Percentiles rank a stretch among this genome's conserved stretches.
phyloP scores from a whole-genome alignment of 2,113 vertebrate genomes.

The Rhabdomys dilectus region DNA sequence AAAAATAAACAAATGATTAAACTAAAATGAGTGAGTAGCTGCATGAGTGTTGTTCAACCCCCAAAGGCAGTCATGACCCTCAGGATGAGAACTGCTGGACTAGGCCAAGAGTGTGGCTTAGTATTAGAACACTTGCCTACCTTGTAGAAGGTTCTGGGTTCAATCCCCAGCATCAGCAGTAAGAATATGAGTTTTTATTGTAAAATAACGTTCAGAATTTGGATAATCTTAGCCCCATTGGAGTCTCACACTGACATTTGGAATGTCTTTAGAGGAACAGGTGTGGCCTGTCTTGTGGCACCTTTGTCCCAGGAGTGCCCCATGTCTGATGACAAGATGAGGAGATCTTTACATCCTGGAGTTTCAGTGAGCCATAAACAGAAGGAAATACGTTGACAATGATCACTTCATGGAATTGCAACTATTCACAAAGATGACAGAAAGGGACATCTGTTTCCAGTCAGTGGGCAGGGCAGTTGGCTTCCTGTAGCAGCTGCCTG shows the following conservation, averaged over 20 bases:
- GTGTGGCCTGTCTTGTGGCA: neutral
- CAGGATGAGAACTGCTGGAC: neutral
- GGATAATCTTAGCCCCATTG: neutral
- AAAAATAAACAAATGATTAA: neutral
- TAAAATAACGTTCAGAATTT: neutral
- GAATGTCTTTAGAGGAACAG: neutral
- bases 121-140: neutral
- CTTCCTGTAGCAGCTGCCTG: slow-evolving; percentile 72
- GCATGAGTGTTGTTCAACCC: neutral
- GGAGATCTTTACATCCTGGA: slow-evolving; percentile 55
- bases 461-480: slow-evolving; percentile 65
- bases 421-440: slow-evolving; percentile 69
- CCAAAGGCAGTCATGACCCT: neutral
- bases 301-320: neutral
- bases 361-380: slow-evolving; percentile 61
- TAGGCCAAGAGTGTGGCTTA: neutral
- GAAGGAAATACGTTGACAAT: slow-evolving; percentile 68
- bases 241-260: neutral
- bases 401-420: slow-evolving; percentile 59
- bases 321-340: slow-evolving; percentile 39
- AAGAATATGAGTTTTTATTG: neutral
- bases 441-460: slow-evolving; percentile 75
- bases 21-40: neutral
- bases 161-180: neutral
- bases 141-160: neutral